A percentile compares a stretch with the other conserved stretches of the same genome.
These are phyloP conservation scores for Drosophila sturtevanti DNA, from an alignment of 1,140 invertebrate species.

Conservation along the genomic window DNA sequence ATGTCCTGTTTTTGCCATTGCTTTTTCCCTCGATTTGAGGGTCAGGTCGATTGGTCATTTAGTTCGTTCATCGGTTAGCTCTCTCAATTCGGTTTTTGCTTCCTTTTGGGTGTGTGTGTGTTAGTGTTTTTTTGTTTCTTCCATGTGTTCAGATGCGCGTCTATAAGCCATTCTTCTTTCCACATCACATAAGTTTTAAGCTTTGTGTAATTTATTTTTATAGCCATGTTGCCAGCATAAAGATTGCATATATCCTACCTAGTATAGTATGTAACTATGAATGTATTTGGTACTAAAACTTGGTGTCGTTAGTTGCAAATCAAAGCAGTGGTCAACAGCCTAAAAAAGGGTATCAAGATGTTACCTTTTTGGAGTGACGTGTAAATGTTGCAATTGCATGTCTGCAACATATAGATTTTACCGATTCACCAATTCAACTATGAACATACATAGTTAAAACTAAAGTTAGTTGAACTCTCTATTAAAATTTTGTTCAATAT, in stretches of 20 bases:
- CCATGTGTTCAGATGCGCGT: slow-evolving; percentile 63
- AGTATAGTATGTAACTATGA: background rate
- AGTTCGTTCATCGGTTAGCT: slow-evolving; percentile 14
- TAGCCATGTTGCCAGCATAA: slow-evolving; percentile 68
- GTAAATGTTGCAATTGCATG: background rate
- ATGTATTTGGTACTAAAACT: slow-evolving; percentile 51
- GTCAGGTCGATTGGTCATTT: slow-evolving; percentile 75
- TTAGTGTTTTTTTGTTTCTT: no score
- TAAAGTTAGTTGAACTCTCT: background rate
- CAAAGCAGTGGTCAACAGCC: slow-evolving; percentile 42
- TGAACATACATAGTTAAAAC: background rate
- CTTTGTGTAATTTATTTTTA: slow-evolving; percentile 79
- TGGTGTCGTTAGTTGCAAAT: slow-evolving; percentile 53
- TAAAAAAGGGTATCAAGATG: slow-evolving; percentile 49
- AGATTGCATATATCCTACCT: slow-evolving; percentile 66
- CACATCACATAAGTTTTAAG: slow-evolving; percentile 76
- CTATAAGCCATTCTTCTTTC: slow-evolving; percentile 78
- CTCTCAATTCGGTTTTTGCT: slow-evolving; percentile 31
- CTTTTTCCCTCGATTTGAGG: slow-evolving; percentile 24
- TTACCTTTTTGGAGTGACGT: slow-evolving; percentile 18
- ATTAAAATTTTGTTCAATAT: background rate
- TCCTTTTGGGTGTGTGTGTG: background rate
- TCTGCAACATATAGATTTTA: background rate
- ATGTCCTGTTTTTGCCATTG: slow-evolving; percentile 7
- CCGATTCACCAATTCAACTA: background rate